Percentiles rank a stretch among this genome's conserved stretches.
These are phyloP conservation scores for Himalopsyche phryganea DNA, from an alignment of 1,140 invertebrate species.

Conservation along the genomic window DNA sequence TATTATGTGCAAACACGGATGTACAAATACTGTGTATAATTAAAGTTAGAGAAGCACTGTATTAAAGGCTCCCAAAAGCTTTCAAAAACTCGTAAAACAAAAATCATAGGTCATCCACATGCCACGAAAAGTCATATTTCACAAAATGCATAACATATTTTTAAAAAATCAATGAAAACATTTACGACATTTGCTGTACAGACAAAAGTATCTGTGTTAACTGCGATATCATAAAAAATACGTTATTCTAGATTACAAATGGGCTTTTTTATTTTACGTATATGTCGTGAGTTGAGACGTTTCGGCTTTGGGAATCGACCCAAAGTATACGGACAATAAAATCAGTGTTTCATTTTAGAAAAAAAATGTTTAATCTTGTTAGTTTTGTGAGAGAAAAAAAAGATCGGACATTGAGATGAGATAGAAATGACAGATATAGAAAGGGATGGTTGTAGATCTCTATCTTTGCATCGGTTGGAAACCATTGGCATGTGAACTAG, in stretches of 20 bases:
- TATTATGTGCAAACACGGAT: too few species aligned
- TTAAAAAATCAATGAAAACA: neutral
- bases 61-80: neutral
- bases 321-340: conserved; percentile 1
- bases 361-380: conserved; percentile 34
- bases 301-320: too few species aligned
- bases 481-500: neutral
- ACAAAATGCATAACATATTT: conserved; percentile 21
- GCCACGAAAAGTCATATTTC: conserved; percentile 32
- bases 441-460: conserved; percentile 29
- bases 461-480: conserved; percentile 15
- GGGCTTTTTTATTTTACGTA: too few species aligned
- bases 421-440: conserved; percentile 34
- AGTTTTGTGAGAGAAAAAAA: conserved; percentile 19
- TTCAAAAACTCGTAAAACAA: conserved; percentile 21
- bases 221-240: neutral
- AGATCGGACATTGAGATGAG: conserved; percentile 31
- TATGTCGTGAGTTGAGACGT: too few species aligned
- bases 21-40: too few species aligned
- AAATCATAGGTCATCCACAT: conserved; percentile 19
- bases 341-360: conserved; percentile 8
- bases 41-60: too few species aligned
- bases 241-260: too few species aligned
- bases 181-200: neutral
- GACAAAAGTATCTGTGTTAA: neutral